These are phyloP conservation scores for Protomyctophum bolini DNA, from an alignment of 2,113 vertebrate genomes.

Conservation along the genomic window DNA sequence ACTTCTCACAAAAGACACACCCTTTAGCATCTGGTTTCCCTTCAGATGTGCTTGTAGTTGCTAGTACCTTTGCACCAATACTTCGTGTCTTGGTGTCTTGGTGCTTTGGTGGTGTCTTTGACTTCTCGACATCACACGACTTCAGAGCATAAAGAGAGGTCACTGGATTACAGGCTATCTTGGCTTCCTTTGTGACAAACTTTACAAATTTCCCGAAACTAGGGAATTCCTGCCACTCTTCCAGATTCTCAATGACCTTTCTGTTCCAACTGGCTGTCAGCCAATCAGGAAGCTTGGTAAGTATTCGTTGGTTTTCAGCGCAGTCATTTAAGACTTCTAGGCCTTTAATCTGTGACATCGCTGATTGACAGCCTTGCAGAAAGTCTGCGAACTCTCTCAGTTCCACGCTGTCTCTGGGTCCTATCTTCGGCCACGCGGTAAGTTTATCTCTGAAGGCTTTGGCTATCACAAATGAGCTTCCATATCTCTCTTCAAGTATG, in stretches of 20 bases:
- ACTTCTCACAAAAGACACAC: no score
- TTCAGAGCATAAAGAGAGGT: conserved; percentile 29
- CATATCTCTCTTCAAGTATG: no score
- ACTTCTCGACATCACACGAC: conserved; percentile 11
- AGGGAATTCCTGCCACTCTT: neutral
- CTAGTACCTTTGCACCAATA: conserved; percentile 14
- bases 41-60: no score
- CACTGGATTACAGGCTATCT: conserved; percentile 33
- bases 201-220: conserved; percentile 31
- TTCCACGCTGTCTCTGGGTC: no score
- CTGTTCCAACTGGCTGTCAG: conserved; percentile 29
- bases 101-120: no score
- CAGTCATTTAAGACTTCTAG: conserved; percentile 26
- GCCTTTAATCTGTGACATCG: no score
- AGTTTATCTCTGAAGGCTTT: no score
- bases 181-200: conserved; percentile 27
- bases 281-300: conserved; percentile 34
- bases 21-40: no score
- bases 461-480: no score
- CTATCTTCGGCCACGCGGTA: no score
- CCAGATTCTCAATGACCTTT: conserved; percentile 22
- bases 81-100: conserved; percentile 17
- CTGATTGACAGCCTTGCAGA: no score
- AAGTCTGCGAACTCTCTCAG: no score
- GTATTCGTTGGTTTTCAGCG: conserved; percentile 24